phyloP scores from a whole-genome alignment of 1,140 invertebrate genomes.

The Cyrtorhinus lividipennis region DNA sequence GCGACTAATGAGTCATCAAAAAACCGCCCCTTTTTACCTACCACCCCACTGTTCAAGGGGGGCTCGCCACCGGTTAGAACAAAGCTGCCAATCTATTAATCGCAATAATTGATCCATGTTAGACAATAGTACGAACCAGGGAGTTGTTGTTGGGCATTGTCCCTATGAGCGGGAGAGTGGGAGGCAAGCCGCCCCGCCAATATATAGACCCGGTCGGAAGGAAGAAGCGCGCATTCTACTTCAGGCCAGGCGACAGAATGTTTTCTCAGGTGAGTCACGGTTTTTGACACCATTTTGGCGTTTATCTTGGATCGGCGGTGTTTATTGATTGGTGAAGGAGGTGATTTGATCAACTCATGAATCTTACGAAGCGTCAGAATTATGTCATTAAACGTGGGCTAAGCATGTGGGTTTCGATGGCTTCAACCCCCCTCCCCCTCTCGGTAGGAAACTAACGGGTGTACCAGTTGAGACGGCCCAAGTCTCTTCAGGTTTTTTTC shows the following conservation, averaged over 20 bases:
- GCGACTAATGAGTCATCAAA: not conserved
- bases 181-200: not conserved
- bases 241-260: not conserved
- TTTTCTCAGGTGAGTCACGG: not conserved
- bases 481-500: not conserved
- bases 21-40: not conserved
- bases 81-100: not conserved
- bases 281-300: too few species aligned
- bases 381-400: too few species aligned
- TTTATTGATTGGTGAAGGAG: too few species aligned
- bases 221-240: constrained; percentile 5
- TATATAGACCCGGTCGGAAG: not conserved
- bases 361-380: too few species aligned
- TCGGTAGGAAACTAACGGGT: not conserved
- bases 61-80: not conserved
- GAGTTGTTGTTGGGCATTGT: constrained; percentile 8
- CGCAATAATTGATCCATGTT: not conserved
- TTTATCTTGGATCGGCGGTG: too few species aligned
- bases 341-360: too few species aligned
- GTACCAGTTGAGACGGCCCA: not conserved
- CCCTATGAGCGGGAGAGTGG: not conserved
- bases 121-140: constrained; percentile 3
- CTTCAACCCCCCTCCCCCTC: too few species aligned
- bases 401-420: too few species aligned
- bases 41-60: not conserved